A percentile compares a stretch with the other conserved stretches of the same genome.
Conservation (phyloP, 2,888 invertebrate genomes). For the Hoplodrina ambigua region DNA sequence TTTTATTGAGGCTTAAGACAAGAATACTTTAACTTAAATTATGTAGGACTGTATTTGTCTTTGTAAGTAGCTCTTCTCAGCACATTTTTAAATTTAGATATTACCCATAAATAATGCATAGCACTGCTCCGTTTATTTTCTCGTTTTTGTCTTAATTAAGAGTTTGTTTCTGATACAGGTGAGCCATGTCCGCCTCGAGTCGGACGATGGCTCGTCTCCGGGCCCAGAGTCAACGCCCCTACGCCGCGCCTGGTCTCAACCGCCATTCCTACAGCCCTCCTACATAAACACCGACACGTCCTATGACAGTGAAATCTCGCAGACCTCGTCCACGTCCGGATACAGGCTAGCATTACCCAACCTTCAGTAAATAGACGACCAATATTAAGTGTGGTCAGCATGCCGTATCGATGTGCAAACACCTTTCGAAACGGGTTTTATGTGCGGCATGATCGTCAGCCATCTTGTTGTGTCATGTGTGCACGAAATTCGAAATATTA, state of each 20-base stretch:
- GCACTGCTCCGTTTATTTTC: neutral
- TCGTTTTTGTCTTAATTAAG: neutral
- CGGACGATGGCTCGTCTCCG: conserved; percentile 84
- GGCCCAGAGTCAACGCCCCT: conserved; percentile 77
- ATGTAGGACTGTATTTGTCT: too few species aligned
- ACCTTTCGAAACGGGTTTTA: conserved; percentile 58
- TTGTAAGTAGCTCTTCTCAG: too few species aligned
- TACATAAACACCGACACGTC: conserved; percentile 92
- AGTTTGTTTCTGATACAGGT: conserved; percentile 55
- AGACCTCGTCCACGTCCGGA: conserved; percentile 96
- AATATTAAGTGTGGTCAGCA: conserved; percentile 60
- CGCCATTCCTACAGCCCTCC: conserved; percentile 75
- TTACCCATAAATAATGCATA: too few species aligned
- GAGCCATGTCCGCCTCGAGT: conserved; percentile 80
- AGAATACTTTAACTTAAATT: too few species aligned
- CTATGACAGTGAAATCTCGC: conserved; percentile 95
- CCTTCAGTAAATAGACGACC: conserved; percentile 67
- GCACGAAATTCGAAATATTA: conserved; percentile 34
- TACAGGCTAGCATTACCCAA: conserved; percentile 91
- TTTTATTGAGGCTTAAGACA: too few species aligned
- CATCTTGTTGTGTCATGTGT: conserved; percentile 43
- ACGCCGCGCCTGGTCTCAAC: conserved; percentile 84
- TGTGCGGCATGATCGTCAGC: conserved; percentile 49
- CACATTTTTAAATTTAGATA: too few species aligned
- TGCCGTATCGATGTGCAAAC: conserved; percentile 59